Base-by-base conservation (phyloP, 2,888 invertebrate species). In the Ophion slaviceki region DNA sequence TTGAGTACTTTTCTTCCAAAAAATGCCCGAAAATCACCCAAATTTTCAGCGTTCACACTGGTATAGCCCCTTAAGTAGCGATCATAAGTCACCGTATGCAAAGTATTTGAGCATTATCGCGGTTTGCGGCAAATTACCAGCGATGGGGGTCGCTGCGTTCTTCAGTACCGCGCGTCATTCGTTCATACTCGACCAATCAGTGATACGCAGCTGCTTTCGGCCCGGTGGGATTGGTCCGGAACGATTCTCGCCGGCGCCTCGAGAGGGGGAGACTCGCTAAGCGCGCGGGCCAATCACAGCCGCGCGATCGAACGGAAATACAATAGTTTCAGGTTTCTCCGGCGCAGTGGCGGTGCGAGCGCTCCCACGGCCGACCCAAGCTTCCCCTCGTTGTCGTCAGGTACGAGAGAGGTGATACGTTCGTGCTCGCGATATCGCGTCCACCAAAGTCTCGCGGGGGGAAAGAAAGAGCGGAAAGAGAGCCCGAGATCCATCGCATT, bases 401-500 rank as follows among this genome's bases (percentile, higher is more conserved):
- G 64, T 40, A 70, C 76, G 36, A 53, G 40, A 62, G 40, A 40
- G 53, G 45, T 62, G 75, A 45, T 66, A 62, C 59, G 79, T 82
- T 80, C 80, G 80, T 80, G 82, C 80, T 82, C 85, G 85, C 80
- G 80, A 68, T 53, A 53, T 77, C 64, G 64, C 47, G 64, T 67
- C 77, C 72, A 10, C 11, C 57, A 57, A 72, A 79, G 68, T 71
- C 40, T 74, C 70, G 59, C 62, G 70, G 70, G 68, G 20, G 72
- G 59, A 17, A 32, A 72, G 61, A 40, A 57, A 72, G 72, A 20
- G 40, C 11, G 20, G 59, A 70, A 36, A 72, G 36, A 72, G 36
- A 61, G 57, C 47, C 57, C 11, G 75, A 57, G 76, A 80, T 85
- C 79, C 80, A 81, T 85, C 80, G 84, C 86, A 82, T 82, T 87